Conservation (phyloP, 1,140 invertebrate species). For the Teleogryllus occipitalis region DNA sequence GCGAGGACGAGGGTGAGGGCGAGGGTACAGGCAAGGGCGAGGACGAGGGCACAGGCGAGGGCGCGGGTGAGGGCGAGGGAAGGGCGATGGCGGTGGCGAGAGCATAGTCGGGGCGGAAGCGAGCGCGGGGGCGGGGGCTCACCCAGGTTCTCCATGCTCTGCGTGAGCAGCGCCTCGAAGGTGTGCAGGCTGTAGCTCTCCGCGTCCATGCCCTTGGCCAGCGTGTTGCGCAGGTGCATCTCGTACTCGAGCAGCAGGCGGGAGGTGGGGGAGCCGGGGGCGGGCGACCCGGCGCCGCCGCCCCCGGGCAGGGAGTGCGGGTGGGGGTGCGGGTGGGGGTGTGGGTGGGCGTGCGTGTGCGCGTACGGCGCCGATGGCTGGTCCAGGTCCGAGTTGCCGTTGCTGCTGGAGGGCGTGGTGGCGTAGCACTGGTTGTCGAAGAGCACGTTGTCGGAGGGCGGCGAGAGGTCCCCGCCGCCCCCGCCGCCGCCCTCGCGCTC, state of each 20-base stretch:
- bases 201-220: slow-evolving; percentile 90
- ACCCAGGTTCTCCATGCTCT: slow-evolving; percentile 94
- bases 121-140: slow-evolving; percentile 29
- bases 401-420: slow-evolving; percentile 82
- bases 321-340: too few relatives aligned
- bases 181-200: slow-evolving; percentile 90
- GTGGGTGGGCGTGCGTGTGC: slow-evolving; percentile 22
- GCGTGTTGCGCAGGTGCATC: slow-evolving; percentile 86
- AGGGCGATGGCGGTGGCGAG: too few relatives aligned
- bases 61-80: too few relatives aligned
- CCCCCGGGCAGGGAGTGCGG: not conserved
- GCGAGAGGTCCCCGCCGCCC: slow-evolving; percentile 60
- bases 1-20: too few relatives aligned
- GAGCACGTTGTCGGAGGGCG: slow-evolving; percentile 81
- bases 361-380: slow-evolving; percentile 54
- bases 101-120: too few relatives aligned
- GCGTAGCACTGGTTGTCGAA: slow-evolving; percentile 92
- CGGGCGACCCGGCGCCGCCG: slow-evolving; percentile 40
- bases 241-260: slow-evolving; percentile 85
- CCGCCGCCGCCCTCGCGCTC: slow-evolving; percentile 55
- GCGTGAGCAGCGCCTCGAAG: slow-evolving; percentile 83
- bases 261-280: slow-evolving; percentile 78
- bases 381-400: slow-evolving; percentile 81
- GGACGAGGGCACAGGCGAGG: too few relatives aligned
- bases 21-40: too few relatives aligned